Percentiles rank a stretch among this genome's conserved stretches.
Evolutionary conservation across 2,888 invertebrate genomes (phyloP).

Genomic region (Sarcophaga carnaria): DNA sequence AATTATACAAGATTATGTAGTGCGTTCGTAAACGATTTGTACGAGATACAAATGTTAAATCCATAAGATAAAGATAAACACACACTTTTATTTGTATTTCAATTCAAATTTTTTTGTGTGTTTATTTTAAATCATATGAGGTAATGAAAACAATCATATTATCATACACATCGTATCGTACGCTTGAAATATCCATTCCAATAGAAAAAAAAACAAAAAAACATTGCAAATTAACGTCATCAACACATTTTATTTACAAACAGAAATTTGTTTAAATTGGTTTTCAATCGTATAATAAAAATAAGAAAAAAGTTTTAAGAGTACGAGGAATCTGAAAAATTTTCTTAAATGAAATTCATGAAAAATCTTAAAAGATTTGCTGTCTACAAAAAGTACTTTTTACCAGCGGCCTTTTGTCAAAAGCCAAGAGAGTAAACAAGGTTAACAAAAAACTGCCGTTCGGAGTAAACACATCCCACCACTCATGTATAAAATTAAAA

Average conservation of each 20-base stretch:
- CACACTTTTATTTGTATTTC: conserved; percentile 27
- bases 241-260: neutral
- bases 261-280: neutral
- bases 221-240: conserved; percentile 40
- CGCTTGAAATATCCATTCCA: neutral
- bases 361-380: too few relatives aligned
- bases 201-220: neutral
- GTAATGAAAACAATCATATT: conserved; percentile 28
- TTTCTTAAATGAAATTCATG: too few relatives aligned
- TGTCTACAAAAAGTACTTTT: too few relatives aligned
- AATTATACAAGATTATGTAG: neutral
- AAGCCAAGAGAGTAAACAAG: too few relatives aligned
- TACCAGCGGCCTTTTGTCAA: too few relatives aligned
- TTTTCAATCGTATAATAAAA: neutral
- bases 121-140: conserved; percentile 20
- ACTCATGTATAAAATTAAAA: too few relatives aligned
- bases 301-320: neutral
- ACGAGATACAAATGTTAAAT: neutral
- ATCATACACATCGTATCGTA: neutral
- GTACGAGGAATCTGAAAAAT: too few relatives aligned
- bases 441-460: too few relatives aligned
- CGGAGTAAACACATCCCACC: too few relatives aligned
- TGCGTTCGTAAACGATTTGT: neutral
- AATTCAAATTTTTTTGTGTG: neutral
- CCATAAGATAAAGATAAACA: conserved; percentile 38